Evolutionary conservation across 2,797 vertebrate genomes (phyloP).

Genomic region (Lateolabrax maculatus): DNA sequence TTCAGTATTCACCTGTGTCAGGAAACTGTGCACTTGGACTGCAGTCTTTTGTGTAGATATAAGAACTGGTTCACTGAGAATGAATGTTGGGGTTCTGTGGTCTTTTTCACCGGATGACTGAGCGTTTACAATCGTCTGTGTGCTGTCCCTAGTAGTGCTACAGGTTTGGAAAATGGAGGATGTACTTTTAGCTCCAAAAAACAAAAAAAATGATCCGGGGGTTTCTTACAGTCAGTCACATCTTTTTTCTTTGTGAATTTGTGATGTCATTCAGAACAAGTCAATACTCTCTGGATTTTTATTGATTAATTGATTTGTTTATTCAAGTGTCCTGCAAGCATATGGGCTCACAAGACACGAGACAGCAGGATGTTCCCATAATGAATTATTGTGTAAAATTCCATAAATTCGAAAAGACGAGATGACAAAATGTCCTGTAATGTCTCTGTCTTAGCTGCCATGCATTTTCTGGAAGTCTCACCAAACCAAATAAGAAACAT

Average conservation of each 20-base stretch:
- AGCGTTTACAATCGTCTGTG: background rate
- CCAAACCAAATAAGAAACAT: background rate
- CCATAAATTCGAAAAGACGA: background rate
- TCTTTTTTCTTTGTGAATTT: background rate
- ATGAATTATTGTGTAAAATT: background rate
- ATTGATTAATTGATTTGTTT: background rate
- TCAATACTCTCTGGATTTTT: background rate
- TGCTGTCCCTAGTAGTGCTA: background rate
- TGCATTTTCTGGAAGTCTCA: background rate
- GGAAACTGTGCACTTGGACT: background rate
- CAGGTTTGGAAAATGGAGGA: background rate
- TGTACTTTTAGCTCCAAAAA: background rate
- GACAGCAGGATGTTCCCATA: background rate
- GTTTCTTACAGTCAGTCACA: background rate
- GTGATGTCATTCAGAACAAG: background rate
- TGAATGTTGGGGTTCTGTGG: background rate
- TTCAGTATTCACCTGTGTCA: background rate
- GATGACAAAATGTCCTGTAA: background rate
- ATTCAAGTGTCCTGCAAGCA: background rate
- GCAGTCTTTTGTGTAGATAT: background rate
- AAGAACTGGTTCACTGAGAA: background rate
- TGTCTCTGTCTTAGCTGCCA: background rate
- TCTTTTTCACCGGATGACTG: background rate
- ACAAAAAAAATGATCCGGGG: background rate
- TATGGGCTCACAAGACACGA: background rate